Evolutionary conservation across 2,113 vertebrate genomes (phyloP).

Genomic region (Nesogale talazaci): DNA sequence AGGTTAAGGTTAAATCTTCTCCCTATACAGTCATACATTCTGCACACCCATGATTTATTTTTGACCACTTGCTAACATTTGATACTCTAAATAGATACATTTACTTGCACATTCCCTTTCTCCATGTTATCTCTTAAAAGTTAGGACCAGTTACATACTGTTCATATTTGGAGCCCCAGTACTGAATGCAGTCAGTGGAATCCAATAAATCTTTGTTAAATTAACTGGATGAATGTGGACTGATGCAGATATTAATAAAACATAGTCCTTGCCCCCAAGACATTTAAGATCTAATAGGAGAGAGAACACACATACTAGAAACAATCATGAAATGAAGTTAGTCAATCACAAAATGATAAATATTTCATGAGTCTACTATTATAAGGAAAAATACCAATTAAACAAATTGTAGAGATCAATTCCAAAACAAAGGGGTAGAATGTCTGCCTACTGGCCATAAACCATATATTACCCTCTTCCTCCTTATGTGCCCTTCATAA

Average conservation of each 20-base stretch:
- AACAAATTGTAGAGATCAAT: too few species aligned
- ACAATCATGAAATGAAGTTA: constrained; percentile 49
- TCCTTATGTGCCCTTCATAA: too few species aligned
- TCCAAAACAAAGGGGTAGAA: too few species aligned
- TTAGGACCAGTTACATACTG: neutral
- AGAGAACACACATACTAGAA: constrained; percentile 46
- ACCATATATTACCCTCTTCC: too few species aligned
- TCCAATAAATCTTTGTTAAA: constrained; percentile 65
- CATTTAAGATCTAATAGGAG: constrained; percentile 60
- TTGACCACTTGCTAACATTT: constrained; percentile 41
- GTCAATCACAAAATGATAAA: too few species aligned
- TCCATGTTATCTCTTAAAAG: neutral
- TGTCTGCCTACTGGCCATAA: too few species aligned
- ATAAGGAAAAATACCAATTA: too few species aligned
- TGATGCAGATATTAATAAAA: constrained; percentile 60
- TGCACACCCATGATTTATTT: neutral
- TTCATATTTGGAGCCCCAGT: constrained; percentile 37
- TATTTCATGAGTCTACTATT: too few species aligned
- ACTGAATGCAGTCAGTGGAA: neutral
- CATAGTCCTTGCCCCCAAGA: constrained; percentile 18
- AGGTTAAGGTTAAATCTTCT: neutral
- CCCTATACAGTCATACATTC: neutral
- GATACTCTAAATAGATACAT: neutral
- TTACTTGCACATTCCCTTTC: constrained; percentile 9
- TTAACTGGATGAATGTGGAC: constrained; percentile 57